phyloP scores from a whole-genome alignment of 2,113 vertebrate species.

The Otis tarda region DNA sequence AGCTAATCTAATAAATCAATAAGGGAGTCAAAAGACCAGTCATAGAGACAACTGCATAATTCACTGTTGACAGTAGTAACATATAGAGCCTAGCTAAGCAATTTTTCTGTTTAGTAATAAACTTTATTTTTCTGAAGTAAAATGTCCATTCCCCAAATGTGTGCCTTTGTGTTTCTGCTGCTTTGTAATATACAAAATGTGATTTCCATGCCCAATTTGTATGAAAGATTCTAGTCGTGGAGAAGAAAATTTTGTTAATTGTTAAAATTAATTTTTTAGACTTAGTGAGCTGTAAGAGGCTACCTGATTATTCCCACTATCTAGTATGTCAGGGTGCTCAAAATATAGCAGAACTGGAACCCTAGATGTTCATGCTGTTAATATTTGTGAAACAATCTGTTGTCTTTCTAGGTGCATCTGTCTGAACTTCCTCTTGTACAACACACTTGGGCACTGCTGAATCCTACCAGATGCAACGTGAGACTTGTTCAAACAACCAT shows the following conservation, averaged over 20 bases:
- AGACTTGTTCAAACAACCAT: neutral
- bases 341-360: neutral
- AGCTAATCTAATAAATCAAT: constrained; percentile 58
- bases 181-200: neutral
- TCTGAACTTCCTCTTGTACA: neutral
- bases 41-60: neutral
- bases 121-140: neutral
- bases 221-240: neutral
- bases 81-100: neutral
- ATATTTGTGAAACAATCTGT: neutral
- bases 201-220: neutral
- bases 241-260: neutral
- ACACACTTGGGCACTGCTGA: neutral
- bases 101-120: neutral
- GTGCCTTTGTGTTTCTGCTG: neutral
- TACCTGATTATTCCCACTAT: neutral
- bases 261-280: neutral
- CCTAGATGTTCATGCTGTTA: neutral
- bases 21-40: constrained; percentile 16
- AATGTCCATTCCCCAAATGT: neutral
- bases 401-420: neutral
- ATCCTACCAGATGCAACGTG: neutral
- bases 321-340: neutral
- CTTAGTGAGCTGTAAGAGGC: neutral
- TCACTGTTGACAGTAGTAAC: neutral